These are phyloP conservation scores for Malurus alboscapulatus DNA, from an alignment of 2,113 vertebrate genomes.

Conservation along the genomic window DNA sequence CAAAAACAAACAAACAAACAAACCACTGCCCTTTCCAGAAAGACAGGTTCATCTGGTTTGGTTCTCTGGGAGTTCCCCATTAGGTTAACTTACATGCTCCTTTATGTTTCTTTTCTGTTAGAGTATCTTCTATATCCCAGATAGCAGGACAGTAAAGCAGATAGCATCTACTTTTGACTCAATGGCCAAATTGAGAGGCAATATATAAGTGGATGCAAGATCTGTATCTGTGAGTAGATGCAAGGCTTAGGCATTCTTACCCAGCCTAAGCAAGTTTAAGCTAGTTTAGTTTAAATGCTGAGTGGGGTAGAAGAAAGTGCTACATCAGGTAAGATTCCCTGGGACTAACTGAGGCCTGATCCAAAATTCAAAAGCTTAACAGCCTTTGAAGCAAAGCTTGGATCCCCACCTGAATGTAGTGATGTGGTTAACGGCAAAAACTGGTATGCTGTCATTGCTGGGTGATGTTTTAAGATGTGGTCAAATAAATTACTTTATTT, in stretches of 20 bases:
- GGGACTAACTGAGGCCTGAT: background rate
- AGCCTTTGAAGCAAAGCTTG: background rate
- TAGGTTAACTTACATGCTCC: background rate
- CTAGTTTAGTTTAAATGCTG: constrained; percentile 12
- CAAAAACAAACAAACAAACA: too few species aligned
- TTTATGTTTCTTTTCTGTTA: background rate
- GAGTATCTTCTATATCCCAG: background rate
- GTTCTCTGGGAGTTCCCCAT: background rate
- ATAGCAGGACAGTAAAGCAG: background rate
- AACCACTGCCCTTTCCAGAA: background rate
- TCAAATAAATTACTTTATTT: background rate
- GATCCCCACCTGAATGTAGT: background rate
- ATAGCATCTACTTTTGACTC: constrained; percentile 22
- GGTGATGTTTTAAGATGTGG: background rate
- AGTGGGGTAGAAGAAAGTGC: background rate
- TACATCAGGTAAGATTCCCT: background rate
- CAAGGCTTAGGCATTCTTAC: background rate
- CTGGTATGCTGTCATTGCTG: background rate
- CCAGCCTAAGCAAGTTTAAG: constrained; percentile 2
- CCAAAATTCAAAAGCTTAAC: background rate
- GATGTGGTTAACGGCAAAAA: constrained; percentile 3
- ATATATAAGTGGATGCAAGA: background rate
- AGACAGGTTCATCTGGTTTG: constrained; percentile 12
- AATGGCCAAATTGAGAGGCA: background rate
- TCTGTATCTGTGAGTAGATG: background rate